Base-by-base conservation (phyloP, 2,113 vertebrate genomes). In the Oryzias javanicus region DNA sequence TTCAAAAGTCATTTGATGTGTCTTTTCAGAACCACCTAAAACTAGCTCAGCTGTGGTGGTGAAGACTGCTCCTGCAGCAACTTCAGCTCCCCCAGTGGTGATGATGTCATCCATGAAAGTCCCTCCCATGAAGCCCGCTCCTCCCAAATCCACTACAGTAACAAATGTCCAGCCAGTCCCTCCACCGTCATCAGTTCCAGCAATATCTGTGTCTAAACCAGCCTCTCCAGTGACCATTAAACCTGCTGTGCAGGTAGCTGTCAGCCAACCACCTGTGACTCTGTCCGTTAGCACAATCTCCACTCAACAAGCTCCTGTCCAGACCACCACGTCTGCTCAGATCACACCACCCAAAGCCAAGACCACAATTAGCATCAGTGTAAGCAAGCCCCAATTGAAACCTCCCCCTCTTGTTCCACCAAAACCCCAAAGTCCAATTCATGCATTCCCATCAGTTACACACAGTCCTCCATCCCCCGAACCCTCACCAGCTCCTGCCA, bases 71-170 rank as follows among this genome's bases (percentile, higher is more conserved):
- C 52, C 88, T 14, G 64, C 90, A n/a, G 55, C 78, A n/a, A 10
- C 74, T 16, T 47, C 85, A 49, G 74, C 90, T 55, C 49, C 86
- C 16, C 83, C 90, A 45, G 64, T 88, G 19, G 82, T 92, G 63
- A 86, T 90, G 72, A 91, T 83, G 69, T 91, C 91, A 17, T 90
- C 90, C 27, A 90, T 92, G 86, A 90, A 65, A 55, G 76, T 78
- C 29, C 88, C 68, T 55, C 1, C 83, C 42, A 91, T 91, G 24
- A 91, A 92, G 72, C 74, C 86, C 44, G 74, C 82, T 68, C 76
- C 84, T 3, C 82, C 55, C 54, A 91, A 92, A 87, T 60, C 89
- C 19, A 1, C 78, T 14, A 48, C 73, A 17, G 59, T 65, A 25
- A 64, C 86, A 22, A 45, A 76, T 52, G 55, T 67, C 6, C 18